Conservation (phyloP, 1,140 invertebrate species). For the Panagrolaimus sp. region DNA sequence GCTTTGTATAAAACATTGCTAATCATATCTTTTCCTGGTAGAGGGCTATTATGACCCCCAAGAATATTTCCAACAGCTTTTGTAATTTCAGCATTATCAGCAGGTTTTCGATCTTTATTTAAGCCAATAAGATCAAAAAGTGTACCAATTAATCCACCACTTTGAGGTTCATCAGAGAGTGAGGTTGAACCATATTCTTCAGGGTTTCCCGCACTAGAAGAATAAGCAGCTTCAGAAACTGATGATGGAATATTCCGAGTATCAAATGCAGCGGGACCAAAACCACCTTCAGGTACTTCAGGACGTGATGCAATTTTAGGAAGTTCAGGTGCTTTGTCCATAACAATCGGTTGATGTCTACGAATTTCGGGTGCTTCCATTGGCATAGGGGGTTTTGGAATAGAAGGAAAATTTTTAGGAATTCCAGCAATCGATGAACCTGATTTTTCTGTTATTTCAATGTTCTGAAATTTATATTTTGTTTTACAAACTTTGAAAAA, state of each 20-base stretch:
- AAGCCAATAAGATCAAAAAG: constrained; percentile 53
- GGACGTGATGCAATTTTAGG: constrained; percentile 36
- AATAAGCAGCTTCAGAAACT: constrained; percentile 44
- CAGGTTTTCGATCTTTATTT: constrained; percentile 37
- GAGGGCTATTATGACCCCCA: constrained; percentile 49
- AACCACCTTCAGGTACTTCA: constrained; percentile 55
- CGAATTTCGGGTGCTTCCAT: constrained; percentile 38
- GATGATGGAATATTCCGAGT: constrained; percentile 40
- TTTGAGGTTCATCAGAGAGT: constrained; percentile 47
- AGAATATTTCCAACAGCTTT: constrained; percentile 49
- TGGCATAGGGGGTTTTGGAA: background rate
- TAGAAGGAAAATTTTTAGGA: constrained; percentile 34
- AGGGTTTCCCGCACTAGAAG: constrained; percentile 34
- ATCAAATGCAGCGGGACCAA: constrained; percentile 43
- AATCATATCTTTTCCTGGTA: constrained; percentile 52
- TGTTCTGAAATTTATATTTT: constrained; percentile 33
- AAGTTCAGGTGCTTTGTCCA: constrained; percentile 19
- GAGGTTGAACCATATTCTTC: constrained; percentile 32
- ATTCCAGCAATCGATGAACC: constrained; percentile 52
- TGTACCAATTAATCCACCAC: constrained; percentile 57
- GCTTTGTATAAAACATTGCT: constrained; percentile 58
- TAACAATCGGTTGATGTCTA: constrained; percentile 27
- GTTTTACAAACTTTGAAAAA: too few relatives aligned
- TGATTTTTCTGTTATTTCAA: constrained; percentile 25
- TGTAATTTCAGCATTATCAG: constrained; percentile 44